A percentile compares a stretch with the other conserved stretches of the same genome.
These are phyloP conservation scores for Distichodus sexfasciatus DNA, from an alignment of 2,797 vertebrate species.

Conservation along the genomic window DNA sequence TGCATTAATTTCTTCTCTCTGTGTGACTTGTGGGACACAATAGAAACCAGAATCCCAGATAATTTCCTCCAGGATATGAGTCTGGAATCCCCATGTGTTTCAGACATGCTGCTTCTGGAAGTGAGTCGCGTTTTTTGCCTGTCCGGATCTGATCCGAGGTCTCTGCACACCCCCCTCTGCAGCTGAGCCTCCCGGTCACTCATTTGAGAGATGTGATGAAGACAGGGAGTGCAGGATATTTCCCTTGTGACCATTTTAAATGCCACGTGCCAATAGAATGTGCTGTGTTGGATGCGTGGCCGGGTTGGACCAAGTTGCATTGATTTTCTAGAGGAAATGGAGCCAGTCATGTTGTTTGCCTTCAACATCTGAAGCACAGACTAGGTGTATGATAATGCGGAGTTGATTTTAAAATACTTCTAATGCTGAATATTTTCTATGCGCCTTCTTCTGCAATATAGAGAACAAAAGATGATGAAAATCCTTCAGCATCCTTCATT, in stretches of 20 bases:
- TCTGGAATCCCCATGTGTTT: slow-evolving; percentile 5
- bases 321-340: background rate
- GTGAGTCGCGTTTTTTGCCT: background rate
- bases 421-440: no score
- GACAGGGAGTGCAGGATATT: slow-evolving; percentile 70
- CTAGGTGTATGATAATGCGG: no score
- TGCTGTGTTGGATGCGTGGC: slow-evolving; percentile 56
- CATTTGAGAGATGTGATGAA: slow-evolving; percentile 69
- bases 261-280: slow-evolving; percentile 56
- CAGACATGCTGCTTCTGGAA: background rate
- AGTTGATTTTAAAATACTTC: no score
- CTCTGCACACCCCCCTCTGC: slow-evolving; percentile 58
- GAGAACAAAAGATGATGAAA: background rate
- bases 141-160: slow-evolving; percentile 29
- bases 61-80: slow-evolving; percentile 26
- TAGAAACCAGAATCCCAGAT: slow-evolving; percentile 4
- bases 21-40: background rate
- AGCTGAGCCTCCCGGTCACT: slow-evolving; percentile 57
- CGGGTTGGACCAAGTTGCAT: background rate
- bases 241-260: slow-evolving; percentile 69
- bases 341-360: no score
- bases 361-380: no score
- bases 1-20: no score
- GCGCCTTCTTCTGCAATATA: background rate
- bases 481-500: background rate